phyloP scores from a whole-genome alignment of 2,888 invertebrate genomes.

The Athalia cordata region DNA sequence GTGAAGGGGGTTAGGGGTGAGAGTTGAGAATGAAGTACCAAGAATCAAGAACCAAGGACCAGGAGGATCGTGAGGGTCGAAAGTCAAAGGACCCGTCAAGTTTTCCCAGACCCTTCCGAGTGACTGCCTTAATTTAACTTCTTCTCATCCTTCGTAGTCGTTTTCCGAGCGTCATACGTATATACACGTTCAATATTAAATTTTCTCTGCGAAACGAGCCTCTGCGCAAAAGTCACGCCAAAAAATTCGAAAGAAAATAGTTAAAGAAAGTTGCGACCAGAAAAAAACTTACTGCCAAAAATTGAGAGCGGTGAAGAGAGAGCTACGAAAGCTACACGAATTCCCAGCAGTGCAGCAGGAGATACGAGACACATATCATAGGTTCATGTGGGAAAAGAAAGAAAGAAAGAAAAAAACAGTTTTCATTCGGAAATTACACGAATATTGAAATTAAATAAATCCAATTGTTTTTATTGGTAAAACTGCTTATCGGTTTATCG shows the following conservation, averaged over 20 bases:
- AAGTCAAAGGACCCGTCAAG: conserved; percentile 39
- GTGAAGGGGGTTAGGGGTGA: background rate
- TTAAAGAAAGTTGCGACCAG: too few species aligned
- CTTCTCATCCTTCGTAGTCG: conserved; percentile 24
- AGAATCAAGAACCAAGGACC: conserved; percentile 5
- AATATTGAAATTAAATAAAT: conserved; percentile 46
- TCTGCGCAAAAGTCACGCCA: conserved; percentile 18
- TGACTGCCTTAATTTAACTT: conserved; percentile 40
- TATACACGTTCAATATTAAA: conserved; percentile 24
- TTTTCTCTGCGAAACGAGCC: conserved; percentile 28
- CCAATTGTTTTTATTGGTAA: conserved; percentile 51
- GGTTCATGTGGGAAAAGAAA: too few species aligned
- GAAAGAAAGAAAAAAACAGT: background rate
- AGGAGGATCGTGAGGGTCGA: conserved; percentile 23
- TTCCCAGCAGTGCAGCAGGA: background rate
- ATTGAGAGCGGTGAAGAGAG: conserved; percentile 9
- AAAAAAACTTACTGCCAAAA: conserved; percentile 16
- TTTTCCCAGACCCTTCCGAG: conserved; percentile 34
- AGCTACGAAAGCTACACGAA: background rate
- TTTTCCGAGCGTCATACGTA: conserved; percentile 34
- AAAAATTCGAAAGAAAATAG: background rate
- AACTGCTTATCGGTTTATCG: conserved; percentile 47
- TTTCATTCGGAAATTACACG: conserved; percentile 18
- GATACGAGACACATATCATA: too few species aligned
- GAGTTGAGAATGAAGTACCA: too few species aligned